Base-by-base conservation (phyloP, 1,140 invertebrate genomes). In the Eriosoma lanigerum region DNA sequence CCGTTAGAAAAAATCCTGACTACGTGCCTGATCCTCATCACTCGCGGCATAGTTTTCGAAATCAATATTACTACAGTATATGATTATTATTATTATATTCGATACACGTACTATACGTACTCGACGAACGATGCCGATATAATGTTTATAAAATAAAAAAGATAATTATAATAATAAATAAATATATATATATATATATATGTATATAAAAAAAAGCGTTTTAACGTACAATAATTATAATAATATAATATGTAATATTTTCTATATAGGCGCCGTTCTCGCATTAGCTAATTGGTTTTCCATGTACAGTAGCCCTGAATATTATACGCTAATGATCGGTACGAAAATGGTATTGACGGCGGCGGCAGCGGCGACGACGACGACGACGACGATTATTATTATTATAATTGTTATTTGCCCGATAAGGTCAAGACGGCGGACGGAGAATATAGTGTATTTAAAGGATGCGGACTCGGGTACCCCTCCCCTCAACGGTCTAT, bases 241-340 rank as follows among this genome's bases (percentile, higher is more conserved):
- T 32, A 58, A 68, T 38, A 50, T n/a, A n/a, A n/a, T 21, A 0
- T 17, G 13, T 26, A 24, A 46, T 26, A 48, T 70, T 76, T 76
- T 46, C 73, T 19, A n/a, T 44, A 19, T 76, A 46, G 38, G 56
- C 24, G 75, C 26, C 26, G 32, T 60, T 78, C 56, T 60, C 54
- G 10, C 75, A 78, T 78, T 78, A 78, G 75, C 56, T 78, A 78
- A 78, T 78, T 78, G 75, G 75, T 78, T 78, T 78, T 58, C 38
- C 75, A n/a, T 78, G 75, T 78, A 78, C 75, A 62, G 75, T 62
- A 78, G 75, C 75, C 75, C 75, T 78, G 75, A 62, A 60, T 46
- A 38, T 38, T 38, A 38, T 44, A 62, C 75, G 56, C 56, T 78
- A 78, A 78, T 78, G 75, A 78, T 56, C 54, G 38, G 56, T 78